phyloP scores from a whole-genome alignment of 2,113 vertebrate species.

The Chloroceryle aenea region DNA sequence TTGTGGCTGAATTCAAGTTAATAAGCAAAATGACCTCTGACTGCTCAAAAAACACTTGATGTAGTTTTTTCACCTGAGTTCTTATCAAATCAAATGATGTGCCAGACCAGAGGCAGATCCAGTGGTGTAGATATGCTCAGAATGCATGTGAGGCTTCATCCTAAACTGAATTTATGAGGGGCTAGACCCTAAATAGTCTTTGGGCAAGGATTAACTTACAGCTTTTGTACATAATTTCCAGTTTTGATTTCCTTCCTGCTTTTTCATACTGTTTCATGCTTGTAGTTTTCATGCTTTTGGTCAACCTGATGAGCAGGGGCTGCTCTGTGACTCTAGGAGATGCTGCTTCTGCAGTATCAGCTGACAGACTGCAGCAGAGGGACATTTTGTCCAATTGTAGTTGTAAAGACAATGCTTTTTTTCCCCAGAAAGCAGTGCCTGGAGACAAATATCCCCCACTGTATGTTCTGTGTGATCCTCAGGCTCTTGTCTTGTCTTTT shows the following conservation, averaged over 20 bases:
- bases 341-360: background rate
- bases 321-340: background rate
- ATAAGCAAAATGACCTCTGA: background rate
- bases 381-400: background rate
- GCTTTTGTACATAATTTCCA: background rate
- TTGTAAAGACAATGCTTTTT: background rate
- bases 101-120: background rate
- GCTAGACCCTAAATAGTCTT: background rate
- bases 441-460: background rate
- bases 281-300: background rate
- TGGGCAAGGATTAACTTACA: background rate
- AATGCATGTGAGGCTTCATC: background rate
- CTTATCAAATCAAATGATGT: background rate
- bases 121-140: background rate
- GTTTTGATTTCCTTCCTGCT: background rate
- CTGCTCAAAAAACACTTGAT: background rate
- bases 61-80: background rate
- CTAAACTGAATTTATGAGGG: background rate
- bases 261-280: background rate
- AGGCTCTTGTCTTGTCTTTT: background rate
- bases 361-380: background rate
- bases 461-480: background rate
- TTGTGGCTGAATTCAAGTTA: background rate
- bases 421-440: background rate
- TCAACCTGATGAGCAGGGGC: background rate